A percentile compares a stretch with the other conserved stretches of the same genome.
Conservation (phyloP, 2,113 vertebrate genomes). For the Orthonyx spaldingii region DNA sequence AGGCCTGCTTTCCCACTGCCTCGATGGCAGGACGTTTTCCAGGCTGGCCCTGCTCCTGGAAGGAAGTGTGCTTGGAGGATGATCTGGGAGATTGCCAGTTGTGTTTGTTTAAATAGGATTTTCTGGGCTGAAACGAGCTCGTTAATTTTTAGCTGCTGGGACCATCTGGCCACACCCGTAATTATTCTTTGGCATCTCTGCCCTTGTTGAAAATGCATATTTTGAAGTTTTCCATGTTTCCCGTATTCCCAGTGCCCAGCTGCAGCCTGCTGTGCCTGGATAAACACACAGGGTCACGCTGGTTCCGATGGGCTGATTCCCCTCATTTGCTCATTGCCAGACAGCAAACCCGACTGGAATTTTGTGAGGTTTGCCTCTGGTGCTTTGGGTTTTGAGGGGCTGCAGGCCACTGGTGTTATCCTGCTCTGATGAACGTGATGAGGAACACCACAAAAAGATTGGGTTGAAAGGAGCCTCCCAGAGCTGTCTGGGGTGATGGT, state of each 20-base stretch:
- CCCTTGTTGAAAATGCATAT: neutral
- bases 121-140: neutral
- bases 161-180: neutral
- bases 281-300: neutral
- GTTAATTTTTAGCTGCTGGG: neutral
- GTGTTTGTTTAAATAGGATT: neutral
- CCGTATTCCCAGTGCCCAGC: neutral
- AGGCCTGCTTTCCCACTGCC: neutral
- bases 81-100: neutral
- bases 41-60: neutral
- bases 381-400: too few species aligned
- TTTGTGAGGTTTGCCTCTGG: neutral
- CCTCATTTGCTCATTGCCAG: neutral
- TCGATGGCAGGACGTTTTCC: neutral
- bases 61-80: neutral
- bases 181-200: conserved; percentile 6
- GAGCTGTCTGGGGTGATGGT: neutral
- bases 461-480: neutral
- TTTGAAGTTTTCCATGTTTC: neutral
- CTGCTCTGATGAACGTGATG: neutral
- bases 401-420: neutral
- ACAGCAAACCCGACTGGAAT: neutral
- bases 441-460: neutral
- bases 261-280: neutral
- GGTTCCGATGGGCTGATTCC: neutral